A percentile compares a stretch with the other conserved stretches of the same genome.
These are phyloP conservation scores for Bathynomus jamesi DNA, from an alignment of 1,140 invertebrate species.

Conservation along the genomic window DNA sequence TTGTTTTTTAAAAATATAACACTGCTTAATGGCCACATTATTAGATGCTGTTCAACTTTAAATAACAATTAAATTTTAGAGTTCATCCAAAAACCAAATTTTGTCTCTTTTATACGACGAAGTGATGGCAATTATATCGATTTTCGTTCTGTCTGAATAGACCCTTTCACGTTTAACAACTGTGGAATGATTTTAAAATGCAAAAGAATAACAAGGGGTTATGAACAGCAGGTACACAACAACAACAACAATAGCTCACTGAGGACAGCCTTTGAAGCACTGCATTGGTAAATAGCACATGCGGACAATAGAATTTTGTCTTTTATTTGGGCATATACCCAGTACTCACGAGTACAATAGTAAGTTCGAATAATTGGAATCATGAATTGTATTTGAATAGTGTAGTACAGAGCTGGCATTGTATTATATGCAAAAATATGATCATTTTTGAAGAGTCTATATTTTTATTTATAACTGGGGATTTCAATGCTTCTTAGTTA, in stretches of 20 bases:
- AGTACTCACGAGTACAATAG: no score
- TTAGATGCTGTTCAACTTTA: background rate
- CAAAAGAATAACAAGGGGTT: background rate
- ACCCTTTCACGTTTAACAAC: background rate
- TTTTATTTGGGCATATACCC: no score
- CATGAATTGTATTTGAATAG: no score
- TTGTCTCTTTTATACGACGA: background rate
- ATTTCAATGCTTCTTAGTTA: no score
- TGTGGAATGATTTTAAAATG: background rate
- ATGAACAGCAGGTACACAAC: background rate
- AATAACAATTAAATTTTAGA: background rate
- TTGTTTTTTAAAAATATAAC: background rate
- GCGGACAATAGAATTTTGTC: background rate
- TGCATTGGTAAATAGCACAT: conserved; percentile 1
- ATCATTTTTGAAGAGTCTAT: no score
- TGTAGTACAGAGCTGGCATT: no score
- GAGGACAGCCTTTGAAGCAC: background rate
- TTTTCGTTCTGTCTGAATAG: background rate
- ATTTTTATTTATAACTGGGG: no score
- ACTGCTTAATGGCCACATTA: no score
- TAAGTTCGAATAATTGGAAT: no score
- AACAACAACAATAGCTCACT: background rate
- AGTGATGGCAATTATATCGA: background rate
- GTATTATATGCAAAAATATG: no score
- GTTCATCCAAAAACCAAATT: background rate